phyloP scores from a whole-genome alignment of 2,797 vertebrate species.

The Gymnothorax javanicus region DNA sequence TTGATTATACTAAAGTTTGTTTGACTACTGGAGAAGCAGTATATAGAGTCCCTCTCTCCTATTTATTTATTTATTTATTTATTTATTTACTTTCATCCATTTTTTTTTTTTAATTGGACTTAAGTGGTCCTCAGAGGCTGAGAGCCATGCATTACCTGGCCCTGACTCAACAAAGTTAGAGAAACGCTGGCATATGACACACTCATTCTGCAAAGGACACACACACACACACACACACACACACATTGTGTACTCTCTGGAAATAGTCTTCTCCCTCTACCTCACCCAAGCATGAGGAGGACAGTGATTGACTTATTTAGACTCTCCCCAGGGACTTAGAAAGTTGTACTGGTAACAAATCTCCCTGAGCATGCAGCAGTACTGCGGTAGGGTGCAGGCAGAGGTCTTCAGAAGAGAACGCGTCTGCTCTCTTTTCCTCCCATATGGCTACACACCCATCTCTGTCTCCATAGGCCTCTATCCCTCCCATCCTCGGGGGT shows the following conservation, averaged over 20 bases:
- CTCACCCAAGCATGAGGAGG: slow-evolving; percentile 38
- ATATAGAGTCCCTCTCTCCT: too few relatives aligned
- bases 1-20: too few relatives aligned
- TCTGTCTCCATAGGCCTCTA: background rate
- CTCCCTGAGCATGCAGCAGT: background rate
- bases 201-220: too few relatives aligned
- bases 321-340: background rate
- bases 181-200: too few relatives aligned
- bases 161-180: too few relatives aligned
- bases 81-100: too few relatives aligned
- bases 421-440: background rate
- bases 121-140: too few relatives aligned
- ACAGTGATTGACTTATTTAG: slow-evolving; percentile 24
- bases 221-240: background rate
- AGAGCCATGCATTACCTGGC: too few relatives aligned
- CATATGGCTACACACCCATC: background rate
- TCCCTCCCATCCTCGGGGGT: background rate
- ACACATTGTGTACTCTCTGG: slow-evolving; percentile 7
- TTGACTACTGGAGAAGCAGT: too few relatives aligned
- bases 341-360: background rate
- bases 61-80: too few relatives aligned
- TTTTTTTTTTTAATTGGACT: too few relatives aligned
- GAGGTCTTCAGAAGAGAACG: background rate
- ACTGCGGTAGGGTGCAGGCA: background rate
- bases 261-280: slow-evolving; percentile 24